Conservation (phyloP, 2,113 vertebrate genomes). For the Labeo rohita region DNA sequence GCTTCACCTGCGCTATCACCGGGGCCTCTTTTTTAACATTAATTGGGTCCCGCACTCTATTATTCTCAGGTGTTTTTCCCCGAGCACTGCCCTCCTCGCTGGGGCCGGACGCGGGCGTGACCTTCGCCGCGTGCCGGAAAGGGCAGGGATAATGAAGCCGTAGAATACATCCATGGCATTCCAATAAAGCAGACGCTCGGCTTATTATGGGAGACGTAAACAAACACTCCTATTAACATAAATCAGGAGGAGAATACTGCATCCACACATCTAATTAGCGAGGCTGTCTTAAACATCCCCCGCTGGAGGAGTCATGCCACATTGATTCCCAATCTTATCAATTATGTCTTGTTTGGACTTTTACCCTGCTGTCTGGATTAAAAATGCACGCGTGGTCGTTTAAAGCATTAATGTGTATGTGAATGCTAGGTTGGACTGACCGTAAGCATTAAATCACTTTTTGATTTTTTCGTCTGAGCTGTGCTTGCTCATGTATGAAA, state of each 20-base stretch:
- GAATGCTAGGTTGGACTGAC: background rate
- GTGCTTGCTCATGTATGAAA: background rate
- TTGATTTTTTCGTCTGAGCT: background rate
- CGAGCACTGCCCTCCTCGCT: slow-evolving; percentile 43
- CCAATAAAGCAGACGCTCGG: slow-evolving; percentile 50
- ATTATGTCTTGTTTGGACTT: slow-evolving; percentile 21
- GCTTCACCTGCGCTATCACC: slow-evolving; percentile 46
- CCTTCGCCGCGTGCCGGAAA: slow-evolving; percentile 53
- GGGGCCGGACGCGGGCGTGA: slow-evolving; percentile 41
- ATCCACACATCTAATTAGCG: slow-evolving; percentile 48
- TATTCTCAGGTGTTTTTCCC: slow-evolving; percentile 50
- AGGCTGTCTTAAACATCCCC: slow-evolving; percentile 41
- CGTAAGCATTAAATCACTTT: slow-evolving; percentile 7
- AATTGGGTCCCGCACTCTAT: slow-evolving; percentile 57
- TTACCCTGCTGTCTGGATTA: background rate
- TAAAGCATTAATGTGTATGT: background rate
- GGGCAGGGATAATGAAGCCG: slow-evolving; percentile 59
- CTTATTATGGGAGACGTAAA: slow-evolving; percentile 53
- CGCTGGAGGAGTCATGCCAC: slow-evolving; percentile 24
- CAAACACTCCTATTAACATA: slow-evolving; percentile 55
- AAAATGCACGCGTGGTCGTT: background rate
- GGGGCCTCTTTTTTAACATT: slow-evolving; percentile 51
- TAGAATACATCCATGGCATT: slow-evolving; percentile 45
- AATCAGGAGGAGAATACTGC: slow-evolving; percentile 45
- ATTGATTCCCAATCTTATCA: slow-evolving; percentile 47